Evolutionary conservation across 2,113 vertebrate genomes (phyloP).

Genomic region (Pangasianodon gigas): DNA sequence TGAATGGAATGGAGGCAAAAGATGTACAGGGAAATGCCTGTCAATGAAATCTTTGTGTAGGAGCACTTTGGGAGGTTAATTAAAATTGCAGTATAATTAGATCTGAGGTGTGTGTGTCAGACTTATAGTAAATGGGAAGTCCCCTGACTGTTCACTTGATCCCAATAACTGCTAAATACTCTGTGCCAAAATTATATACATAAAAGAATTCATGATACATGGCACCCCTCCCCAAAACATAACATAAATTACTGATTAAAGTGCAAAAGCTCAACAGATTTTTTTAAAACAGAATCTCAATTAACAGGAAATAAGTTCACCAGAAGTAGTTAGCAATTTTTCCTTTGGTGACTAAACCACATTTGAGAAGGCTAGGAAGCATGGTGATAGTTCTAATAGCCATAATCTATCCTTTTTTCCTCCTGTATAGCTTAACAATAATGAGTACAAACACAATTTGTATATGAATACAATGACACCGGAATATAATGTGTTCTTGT

Average conservation of each 20-base stretch:
- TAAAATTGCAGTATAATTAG: conserved; percentile 61
- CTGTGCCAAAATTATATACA: conserved; percentile 46
- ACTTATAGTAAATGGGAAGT: conserved; percentile 39
- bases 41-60: conserved; percentile 49
- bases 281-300: too few species aligned
- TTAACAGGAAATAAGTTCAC: neutral
- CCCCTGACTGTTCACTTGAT: conserved; percentile 46
- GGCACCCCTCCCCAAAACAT: neutral
- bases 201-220: conserved; percentile 28
- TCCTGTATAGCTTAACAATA: neutral
- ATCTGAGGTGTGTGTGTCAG: conserved; percentile 54
- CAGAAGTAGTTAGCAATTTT: neutral
- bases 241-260: conserved; percentile 2
- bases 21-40: conserved; percentile 49
- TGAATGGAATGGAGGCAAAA: conserved; percentile 50
- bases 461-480: neutral
- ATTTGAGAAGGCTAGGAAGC: neutral
- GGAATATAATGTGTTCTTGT: neutral
- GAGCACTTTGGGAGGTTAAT: conserved; percentile 55
- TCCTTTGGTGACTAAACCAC: neutral
- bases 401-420: neutral
- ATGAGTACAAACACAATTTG: neutral
- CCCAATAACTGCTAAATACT: conserved; percentile 50
- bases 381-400: neutral
- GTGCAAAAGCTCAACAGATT: neutral